Percentiles rank a stretch among this genome's conserved stretches.
Evolutionary conservation across 2,113 vertebrate genomes (phyloP).

Genomic region (Myodes glareolus): DNA sequence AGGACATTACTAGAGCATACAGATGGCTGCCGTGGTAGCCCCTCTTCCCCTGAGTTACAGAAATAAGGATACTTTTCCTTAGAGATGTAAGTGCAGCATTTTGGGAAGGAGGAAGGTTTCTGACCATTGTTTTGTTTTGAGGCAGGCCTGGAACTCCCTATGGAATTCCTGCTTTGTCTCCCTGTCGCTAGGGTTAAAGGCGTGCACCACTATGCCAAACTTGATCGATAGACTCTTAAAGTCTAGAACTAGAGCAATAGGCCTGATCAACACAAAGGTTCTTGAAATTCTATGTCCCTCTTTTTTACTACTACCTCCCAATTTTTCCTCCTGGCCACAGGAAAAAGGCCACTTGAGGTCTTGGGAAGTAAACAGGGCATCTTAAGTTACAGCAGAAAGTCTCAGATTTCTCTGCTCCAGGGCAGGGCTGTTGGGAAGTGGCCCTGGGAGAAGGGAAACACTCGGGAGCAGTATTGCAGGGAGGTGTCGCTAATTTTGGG

Average conservation of each 20-base stretch:
- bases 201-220: background rate
- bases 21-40: background rate
- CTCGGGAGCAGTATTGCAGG: background rate
- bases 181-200: background rate
- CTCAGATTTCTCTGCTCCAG: background rate
- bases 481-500: background rate
- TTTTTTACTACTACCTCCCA: background rate
- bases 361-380: background rate
- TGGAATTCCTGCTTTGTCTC: background rate
- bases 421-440: background rate
- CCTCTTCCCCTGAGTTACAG: background rate
- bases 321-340: background rate
- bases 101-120: background rate
- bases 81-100: background rate
- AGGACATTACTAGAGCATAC: background rate
- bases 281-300: background rate
- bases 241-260: background rate
- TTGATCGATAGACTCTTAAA: background rate
- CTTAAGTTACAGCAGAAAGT: background rate
- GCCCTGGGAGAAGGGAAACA: background rate
- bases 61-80: background rate
- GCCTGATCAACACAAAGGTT: background rate
- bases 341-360: background rate
- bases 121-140: background rate
- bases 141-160: background rate